Conservation (phyloP, 2,113 vertebrate species). For the Shinisaurus crocodilurus region DNA sequence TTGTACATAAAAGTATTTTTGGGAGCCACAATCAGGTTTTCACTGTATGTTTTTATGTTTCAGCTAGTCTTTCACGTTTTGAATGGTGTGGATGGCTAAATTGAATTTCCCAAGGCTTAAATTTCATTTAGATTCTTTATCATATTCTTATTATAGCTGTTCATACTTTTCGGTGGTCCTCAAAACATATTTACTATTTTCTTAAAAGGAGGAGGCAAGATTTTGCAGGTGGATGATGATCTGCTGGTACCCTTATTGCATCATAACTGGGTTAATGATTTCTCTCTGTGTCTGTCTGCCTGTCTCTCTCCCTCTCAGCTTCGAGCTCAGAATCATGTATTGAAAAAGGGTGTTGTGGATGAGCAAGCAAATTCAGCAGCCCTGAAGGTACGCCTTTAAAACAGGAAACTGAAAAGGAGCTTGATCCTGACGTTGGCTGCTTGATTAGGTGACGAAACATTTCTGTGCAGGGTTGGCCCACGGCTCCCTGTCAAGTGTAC, state of each 20-base stretch:
- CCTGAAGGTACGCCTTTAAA: constrained; percentile 85
- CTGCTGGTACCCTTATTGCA: constrained; percentile 5
- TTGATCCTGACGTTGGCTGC: neutral
- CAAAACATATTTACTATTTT: neutral
- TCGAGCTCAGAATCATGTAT: constrained; percentile 96
- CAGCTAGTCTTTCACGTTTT: neutral
- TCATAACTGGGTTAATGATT: constrained; percentile 32
- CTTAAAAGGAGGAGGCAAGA: neutral
- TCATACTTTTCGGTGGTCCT: neutral
- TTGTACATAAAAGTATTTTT: neutral
- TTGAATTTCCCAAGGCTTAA: neutral
- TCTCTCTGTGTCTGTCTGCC: neutral
- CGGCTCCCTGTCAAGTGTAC: neutral
- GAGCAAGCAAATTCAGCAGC: constrained; percentile 91
- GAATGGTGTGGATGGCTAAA: neutral
- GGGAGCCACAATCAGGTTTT: neutral
- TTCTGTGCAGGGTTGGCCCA: neutral
- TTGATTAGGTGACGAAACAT: neutral
- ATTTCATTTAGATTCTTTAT: neutral
- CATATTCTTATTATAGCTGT: neutral
- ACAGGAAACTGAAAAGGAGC: rapidly evolving
- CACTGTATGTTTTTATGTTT: neutral
- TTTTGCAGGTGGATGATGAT: neutral
- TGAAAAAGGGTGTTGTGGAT: constrained; percentile 97
- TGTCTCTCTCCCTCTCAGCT: constrained; percentile 83